Evolutionary conservation across 1,140 invertebrate genomes (phyloP).

Genomic region (Tenebrio molitor): DNA sequence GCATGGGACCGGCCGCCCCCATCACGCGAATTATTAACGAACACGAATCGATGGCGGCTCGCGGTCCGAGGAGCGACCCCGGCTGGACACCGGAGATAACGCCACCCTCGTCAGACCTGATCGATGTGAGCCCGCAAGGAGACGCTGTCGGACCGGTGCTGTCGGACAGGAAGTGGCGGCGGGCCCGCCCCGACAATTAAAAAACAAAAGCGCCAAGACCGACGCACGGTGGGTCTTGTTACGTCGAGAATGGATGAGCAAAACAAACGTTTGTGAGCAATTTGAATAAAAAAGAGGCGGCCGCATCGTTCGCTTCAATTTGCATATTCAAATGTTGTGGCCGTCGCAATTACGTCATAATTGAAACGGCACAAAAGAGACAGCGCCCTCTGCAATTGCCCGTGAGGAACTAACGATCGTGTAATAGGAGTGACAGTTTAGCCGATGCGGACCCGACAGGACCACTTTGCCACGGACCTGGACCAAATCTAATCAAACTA

Average conservation of each 20-base stretch:
- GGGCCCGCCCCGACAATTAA: conserved; percentile 13
- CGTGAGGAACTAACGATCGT: conserved; percentile 51
- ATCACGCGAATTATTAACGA: conserved; percentile 26
- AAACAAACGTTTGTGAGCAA: conserved; percentile 59
- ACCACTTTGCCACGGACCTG: too few species aligned
- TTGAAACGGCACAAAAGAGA: conserved; percentile 60
- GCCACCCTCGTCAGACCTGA: too few species aligned
- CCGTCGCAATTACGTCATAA: conserved; percentile 60
- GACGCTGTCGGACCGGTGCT: too few species aligned
- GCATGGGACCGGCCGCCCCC: conserved; percentile 20
- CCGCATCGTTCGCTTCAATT: conserved; percentile 50
- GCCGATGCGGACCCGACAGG: background rate
- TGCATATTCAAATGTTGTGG: conserved; percentile 61
- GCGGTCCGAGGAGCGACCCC: too few species aligned
- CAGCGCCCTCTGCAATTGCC: conserved; percentile 53
- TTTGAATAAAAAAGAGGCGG: conserved; percentile 57
- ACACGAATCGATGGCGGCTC: background rate
- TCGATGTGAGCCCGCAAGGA: too few species aligned
- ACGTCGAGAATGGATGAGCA: conserved; percentile 52
- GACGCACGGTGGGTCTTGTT: conserved; percentile 52
- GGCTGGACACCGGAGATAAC: too few species aligned
- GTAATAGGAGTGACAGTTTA: conserved; percentile 47
- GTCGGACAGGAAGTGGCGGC: too few species aligned
- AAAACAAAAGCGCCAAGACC: conserved; percentile 24
- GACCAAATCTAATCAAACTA: too few species aligned